Base-by-base conservation (phyloP, 2,888 invertebrate species). In the Agrotis segetum region DNA sequence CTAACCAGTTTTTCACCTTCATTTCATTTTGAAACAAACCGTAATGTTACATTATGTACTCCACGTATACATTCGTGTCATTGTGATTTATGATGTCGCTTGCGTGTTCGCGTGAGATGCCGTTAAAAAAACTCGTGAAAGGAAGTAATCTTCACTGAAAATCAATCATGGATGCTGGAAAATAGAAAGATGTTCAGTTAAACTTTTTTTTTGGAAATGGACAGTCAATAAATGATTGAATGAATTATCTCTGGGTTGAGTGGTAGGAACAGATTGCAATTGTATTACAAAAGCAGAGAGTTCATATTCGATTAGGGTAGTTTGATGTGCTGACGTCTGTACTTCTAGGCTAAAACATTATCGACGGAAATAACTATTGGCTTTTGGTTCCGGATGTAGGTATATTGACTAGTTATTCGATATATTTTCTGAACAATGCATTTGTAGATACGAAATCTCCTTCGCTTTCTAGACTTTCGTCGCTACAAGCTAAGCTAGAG, bases 401-500 rank as follows among this genome's bases (percentile, higher is more conserved):
- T 40, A 40, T n/a, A 56, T 63, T 19, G 56, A 21, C 9, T 16
- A 58, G 62, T 46, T 59, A 53, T 66, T 67, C 19, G 34, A 24
- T 40, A 16, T 65, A 2, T 24, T 24, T 65, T 62, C 49, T n/a
- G 40, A 61, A 55, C n/a, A 68, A 17, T 64, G 9, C 55, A 47
- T 56, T 47, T 56, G 17, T 47, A 47, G n/a, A 21, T 19, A 53
- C 16, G 6, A 49, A 24, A 61, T 29, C 40, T 40, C 21, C 52
- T 61, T 55, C 52, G 59, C 66, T 82, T 71, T 78, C 74, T 71
- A 66, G 40, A 59, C 21, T 53, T 50, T 55, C 47, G 17, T 55
- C n/a, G 13, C 19, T 53, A 50, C 21, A 53, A 72, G 46, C 21
- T 7, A n/a, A n/a, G 29, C 34, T 67, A 66, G 21, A 40, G 14